These are phyloP conservation scores for Reticulitermes speratus DNA, from an alignment of 1,140 invertebrate species.

Conservation along the genomic window DNA sequence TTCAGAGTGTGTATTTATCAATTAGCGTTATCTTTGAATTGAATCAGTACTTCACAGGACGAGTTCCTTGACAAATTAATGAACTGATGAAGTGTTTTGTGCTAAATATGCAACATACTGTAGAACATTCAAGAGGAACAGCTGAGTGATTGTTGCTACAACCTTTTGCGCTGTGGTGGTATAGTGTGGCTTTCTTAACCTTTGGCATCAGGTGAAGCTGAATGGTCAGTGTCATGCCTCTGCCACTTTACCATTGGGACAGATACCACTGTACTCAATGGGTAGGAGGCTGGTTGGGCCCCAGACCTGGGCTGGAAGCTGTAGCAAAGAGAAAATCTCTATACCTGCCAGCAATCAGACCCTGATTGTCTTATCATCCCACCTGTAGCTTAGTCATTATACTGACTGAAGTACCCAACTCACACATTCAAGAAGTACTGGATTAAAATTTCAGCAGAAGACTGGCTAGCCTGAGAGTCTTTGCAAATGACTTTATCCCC, in stretches of 20 bases:
- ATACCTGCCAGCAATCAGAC: no score
- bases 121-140: neutral
- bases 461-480: no score
- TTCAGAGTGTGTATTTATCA: constrained; percentile 5
- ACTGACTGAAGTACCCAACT: no score
- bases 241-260: neutral
- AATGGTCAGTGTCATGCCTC: neutral
- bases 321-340: no score
- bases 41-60: neutral
- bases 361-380: no score
- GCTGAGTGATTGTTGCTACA: neutral
- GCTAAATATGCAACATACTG: neutral
- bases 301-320: no score
- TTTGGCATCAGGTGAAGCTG: neutral
- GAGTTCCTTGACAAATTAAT: neutral
- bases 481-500: no score
- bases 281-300: no score
- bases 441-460: no score
- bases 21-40: neutral
- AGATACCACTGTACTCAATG: neutral
- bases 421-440: no score
- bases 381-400: no score
- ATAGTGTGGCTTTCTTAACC: neutral
- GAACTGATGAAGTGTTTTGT: neutral
- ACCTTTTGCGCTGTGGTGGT: neutral